A percentile compares a stretch with the other conserved stretches of the same genome.
These are phyloP conservation scores for Thelaira solivaga DNA, from an alignment of 2,888 invertebrate genomes.

Conservation along the genomic window DNA sequence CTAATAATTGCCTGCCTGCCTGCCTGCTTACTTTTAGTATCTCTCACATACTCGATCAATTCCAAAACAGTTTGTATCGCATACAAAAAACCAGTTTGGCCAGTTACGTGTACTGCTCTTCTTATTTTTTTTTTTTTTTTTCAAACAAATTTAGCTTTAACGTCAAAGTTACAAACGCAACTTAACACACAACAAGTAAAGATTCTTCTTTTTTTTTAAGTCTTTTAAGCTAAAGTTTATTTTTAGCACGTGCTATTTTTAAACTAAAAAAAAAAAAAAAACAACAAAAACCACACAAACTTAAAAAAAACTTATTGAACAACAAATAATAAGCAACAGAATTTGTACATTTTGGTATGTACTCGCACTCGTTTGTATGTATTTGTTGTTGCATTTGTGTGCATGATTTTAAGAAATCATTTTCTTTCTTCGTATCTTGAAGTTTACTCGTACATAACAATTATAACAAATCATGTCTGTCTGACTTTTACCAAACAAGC, in stretches of 20 bases:
- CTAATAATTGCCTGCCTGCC: not conserved
- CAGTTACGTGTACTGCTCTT: not conserved
- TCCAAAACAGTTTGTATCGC: not conserved
- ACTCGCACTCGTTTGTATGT: too few species aligned
- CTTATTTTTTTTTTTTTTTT: not conserved
- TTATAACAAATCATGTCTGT: not conserved
- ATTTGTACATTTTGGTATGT: slow-evolving; percentile 31
- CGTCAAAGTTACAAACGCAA: not conserved
- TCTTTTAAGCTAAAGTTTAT: slow-evolving; percentile 51
- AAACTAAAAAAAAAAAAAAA: not conserved
- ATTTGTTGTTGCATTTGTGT: too few species aligned
- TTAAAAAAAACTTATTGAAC: not conserved
- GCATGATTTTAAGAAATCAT: slow-evolving; percentile 9
- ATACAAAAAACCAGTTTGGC: slow-evolving; percentile 43
- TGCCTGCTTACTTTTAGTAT: not conserved
- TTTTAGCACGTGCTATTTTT: slow-evolving; percentile 61
- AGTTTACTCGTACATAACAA: not conserved
- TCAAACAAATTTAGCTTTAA: not conserved
- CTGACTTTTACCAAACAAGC: slow-evolving; percentile 19
- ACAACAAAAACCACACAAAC: slow-evolving; percentile 13
- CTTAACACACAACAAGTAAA: too few species aligned
- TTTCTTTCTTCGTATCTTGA: not conserved
- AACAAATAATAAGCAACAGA: slow-evolving; percentile 8
- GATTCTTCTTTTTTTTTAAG: slow-evolving; percentile 45
- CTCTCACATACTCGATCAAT: slow-evolving; percentile 11